Evolutionary conservation across 2,888 invertebrate genomes (phyloP), one percentile per base, ranked within the genome.

Genomic region (Galerucella nymphaeae): DNA sequence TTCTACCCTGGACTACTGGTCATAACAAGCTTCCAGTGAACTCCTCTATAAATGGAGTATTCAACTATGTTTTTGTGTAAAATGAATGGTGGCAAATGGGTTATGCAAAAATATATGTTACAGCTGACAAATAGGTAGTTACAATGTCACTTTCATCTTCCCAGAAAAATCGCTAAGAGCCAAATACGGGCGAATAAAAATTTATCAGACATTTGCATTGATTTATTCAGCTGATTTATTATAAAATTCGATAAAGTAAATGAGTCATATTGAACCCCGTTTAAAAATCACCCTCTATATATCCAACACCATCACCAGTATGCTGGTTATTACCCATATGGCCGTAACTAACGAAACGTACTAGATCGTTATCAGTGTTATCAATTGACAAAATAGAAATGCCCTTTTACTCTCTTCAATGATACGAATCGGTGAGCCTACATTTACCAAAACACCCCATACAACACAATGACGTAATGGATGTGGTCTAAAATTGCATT

Each of bases 371-470:
- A 75, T 77, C 77, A 57, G 72, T 66, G 75, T 78, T 80, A 79
- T 80, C 80, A 72, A 70, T 73, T 75, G 71, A 72, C 65, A 79
- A 81, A 83, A 82, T 83, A 80, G 78, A 78, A 78, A 77, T 78
- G 77, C 79, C 79, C 80, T 78, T 81, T 82, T 82, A 82, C 82
- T 41, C 61, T 62, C 79, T 75, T 80, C 81, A 81, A 83, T 83
- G 84, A 82, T 83, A 81, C 82, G 82, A 81, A 81, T 84, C 84
- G 82, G 72, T 80, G 75, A 80, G 82, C 83, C 83, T 81, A 82
- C 82, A 80, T 83, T 84, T 84, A 80, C 79, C 69, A 75, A 64
- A 80, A 80, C 81, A 80, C 82, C 83, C 82, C 80, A 76, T 78
- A 74, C 79, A 76, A 78, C 79, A 74, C 65, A 74, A 62, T 62